phyloP scores from a whole-genome alignment of 2,113 vertebrate species.

The Sisor rabdophorus region DNA sequence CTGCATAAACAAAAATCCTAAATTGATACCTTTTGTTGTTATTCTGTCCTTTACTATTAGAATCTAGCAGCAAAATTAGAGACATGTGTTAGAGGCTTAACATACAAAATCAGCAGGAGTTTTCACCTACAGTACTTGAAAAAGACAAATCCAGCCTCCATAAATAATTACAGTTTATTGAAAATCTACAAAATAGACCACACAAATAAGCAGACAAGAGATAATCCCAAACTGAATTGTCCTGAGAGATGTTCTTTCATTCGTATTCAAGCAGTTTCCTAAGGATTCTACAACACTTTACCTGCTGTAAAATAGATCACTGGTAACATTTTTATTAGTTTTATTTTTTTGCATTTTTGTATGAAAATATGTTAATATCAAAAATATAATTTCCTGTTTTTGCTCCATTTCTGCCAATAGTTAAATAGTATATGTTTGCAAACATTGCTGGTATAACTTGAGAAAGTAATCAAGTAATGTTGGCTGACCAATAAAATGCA shows the following conservation, averaged over 20 bases:
- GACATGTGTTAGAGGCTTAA: no score
- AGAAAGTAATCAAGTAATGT: neutral
- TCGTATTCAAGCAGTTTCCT: slow-evolving; percentile 28
- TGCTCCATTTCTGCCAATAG: neutral
- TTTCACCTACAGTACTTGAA: no score
- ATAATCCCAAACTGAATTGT: neutral
- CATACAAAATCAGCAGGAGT: no score
- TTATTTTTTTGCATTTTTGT: slow-evolving; percentile 50
- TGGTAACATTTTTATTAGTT: slow-evolving; percentile 5
- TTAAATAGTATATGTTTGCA: neutral
- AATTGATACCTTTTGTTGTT: no score
- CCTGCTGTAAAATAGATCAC: no score
- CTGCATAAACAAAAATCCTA: no score
- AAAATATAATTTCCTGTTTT: slow-evolving; percentile 1
- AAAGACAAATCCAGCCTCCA: no score
- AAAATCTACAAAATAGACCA: slow-evolving; percentile 22
- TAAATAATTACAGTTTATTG: slow-evolving; percentile 46
- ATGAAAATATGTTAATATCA: slow-evolving; percentile 62
- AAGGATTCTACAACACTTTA: neutral
- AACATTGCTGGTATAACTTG: neutral
- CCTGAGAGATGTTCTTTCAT: slow-evolving; percentile 11
- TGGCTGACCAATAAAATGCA: neutral
- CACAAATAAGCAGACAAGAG: slow-evolving; percentile 23
- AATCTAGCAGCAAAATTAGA: no score
- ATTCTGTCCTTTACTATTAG: no score